Conservation (phyloP, 2,888 invertebrate species). For the Salticus scenicus region DNA sequence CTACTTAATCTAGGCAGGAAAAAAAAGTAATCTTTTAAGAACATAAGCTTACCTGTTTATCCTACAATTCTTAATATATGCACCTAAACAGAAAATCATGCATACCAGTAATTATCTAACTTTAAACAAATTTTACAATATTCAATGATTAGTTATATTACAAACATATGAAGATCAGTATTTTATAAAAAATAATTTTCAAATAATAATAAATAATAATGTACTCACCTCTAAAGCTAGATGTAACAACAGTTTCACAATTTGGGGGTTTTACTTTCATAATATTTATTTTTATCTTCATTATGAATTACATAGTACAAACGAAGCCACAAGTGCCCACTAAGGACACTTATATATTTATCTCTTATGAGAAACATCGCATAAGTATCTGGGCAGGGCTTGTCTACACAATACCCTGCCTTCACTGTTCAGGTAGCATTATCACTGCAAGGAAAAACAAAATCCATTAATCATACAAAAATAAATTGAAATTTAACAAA, state of each 20-base stretch:
- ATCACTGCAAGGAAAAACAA: constrained; percentile 45
- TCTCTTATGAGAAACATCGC: constrained; percentile 41
- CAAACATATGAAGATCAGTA: no score
- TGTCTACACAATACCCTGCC: constrained; percentile 63
- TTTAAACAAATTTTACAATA: no score
- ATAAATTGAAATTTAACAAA: not conserved
- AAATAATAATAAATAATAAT: no score
- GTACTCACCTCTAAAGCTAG: constrained; percentile 67
- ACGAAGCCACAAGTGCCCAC: constrained; percentile 54
- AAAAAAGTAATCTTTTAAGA: no score
- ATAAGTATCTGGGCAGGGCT: constrained; percentile 54
- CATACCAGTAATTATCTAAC: no score
- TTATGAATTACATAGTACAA: constrained; percentile 53
- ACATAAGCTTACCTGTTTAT: no score
- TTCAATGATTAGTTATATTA: no score
- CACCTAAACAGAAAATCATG: no score
- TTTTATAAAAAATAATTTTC: no score
- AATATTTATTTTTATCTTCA: constrained; percentile 62
- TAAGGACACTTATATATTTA: constrained; percentile 47
- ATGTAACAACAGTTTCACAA: constrained; percentile 67
- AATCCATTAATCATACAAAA: not conserved
- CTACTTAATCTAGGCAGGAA: no score
- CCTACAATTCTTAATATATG: no score
- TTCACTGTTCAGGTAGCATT: constrained; percentile 62
- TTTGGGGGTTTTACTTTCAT: constrained; percentile 65